Evolutionary conservation across 2,113 vertebrate genomes (phyloP).

Genomic region (Leucosticte australis): DNA sequence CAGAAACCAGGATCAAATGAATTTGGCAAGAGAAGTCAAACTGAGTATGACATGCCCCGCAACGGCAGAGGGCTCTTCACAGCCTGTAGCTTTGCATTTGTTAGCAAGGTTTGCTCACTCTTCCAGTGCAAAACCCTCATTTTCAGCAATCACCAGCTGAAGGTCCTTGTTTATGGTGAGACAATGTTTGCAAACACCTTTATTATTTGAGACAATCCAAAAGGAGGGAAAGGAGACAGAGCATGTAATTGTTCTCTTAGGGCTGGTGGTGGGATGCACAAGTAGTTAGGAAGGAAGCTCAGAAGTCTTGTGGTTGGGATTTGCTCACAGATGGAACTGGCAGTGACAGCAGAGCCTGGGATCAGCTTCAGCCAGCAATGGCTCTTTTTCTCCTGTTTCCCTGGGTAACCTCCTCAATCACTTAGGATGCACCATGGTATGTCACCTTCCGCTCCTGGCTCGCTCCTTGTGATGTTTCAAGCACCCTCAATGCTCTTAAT

Average conservation of each 20-base stretch:
- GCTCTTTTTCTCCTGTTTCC: not conserved
- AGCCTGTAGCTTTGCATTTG: constrained; percentile 1
- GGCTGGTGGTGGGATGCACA: not conserved
- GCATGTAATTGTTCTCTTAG: constrained; percentile 5
- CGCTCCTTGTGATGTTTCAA: not conserved
- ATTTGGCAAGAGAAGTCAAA: constrained; percentile 22
- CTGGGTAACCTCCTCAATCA: constrained; percentile 14
- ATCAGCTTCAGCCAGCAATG: not conserved
- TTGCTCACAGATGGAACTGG: not conserved
- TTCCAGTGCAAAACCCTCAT: constrained; percentile 6
- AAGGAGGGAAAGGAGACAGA: not conserved
- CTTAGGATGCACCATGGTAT: not conserved
- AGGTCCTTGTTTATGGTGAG: not conserved
- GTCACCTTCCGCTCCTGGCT: constrained; percentile 13
- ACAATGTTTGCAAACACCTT: constrained; percentile 34
- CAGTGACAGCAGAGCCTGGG: not conserved
- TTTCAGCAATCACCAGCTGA: not conserved
- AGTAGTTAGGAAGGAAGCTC: not conserved
- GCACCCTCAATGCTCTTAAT: constrained; percentile 35
- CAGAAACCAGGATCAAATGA: not conserved
- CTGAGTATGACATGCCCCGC: not conserved
- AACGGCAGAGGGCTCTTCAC: not conserved
- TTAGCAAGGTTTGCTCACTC: not conserved
- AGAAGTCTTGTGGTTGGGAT: not conserved
- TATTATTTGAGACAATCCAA: constrained; percentile 41